Conservation (phyloP, 64 coral and sea anemone genomes). For the Acropora yongei region DNA sequence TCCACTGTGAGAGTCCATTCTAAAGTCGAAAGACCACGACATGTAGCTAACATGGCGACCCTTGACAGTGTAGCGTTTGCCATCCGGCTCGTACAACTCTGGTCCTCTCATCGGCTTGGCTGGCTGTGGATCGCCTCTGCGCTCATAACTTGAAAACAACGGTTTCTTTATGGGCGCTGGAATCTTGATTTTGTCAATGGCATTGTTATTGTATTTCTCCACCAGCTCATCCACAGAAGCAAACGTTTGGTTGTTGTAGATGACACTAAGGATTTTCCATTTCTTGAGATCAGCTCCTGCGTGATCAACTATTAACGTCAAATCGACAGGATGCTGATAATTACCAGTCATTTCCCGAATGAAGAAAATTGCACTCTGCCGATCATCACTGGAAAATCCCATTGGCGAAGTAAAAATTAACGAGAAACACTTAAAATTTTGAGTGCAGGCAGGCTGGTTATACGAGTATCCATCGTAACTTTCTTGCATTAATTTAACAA, state of each 20-base stretch:
- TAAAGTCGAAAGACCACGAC: conserved; percentile 67
- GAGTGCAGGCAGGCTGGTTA: neutral
- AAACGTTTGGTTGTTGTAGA: conserved; percentile 66
- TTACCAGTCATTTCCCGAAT: neutral
- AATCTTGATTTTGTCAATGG: conserved; percentile 21
- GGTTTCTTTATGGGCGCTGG: neutral
- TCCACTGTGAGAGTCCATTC: conserved; percentile 42
- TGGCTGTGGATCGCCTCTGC: conserved; percentile 31
- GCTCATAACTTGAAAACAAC: conserved; percentile 34
- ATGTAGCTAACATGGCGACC: conserved; percentile 59
- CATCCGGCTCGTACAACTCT: conserved; percentile 59
- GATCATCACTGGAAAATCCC: conserved; percentile 37
- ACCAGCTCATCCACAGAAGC: conserved; percentile 10
- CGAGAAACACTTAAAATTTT: neutral
- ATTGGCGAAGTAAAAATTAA: conserved; percentile 12
- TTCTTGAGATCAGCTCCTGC: conserved; percentile 32
- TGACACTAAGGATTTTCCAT: conserved; percentile 55
- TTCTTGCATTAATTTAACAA: conserved; percentile 24
- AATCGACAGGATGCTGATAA: conserved; percentile 4
- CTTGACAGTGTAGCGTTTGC: conserved; percentile 39
- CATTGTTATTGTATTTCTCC: neutral
- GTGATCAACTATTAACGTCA: conserved; percentile 37
- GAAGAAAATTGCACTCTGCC: conserved; percentile 10
- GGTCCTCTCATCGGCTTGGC: conserved; percentile 47
- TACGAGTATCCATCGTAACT: conserved; percentile 53